Evolutionary conservation across 2,888 invertebrate genomes (phyloP).

Genomic region (Myathropa florea): DNA sequence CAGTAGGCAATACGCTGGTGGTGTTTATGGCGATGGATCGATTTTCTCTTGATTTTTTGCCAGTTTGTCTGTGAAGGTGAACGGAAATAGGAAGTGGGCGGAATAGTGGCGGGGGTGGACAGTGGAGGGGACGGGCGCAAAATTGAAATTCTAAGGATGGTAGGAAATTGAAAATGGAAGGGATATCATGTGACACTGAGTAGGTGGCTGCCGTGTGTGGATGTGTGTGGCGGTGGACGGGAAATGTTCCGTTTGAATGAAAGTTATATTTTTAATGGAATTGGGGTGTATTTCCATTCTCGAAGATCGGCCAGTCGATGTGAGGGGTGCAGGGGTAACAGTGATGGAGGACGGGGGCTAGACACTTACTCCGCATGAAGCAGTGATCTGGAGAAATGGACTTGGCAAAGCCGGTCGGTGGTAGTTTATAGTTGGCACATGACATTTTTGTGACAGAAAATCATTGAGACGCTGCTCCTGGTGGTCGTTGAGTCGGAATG

Average conservation of each 20-base stretch:
- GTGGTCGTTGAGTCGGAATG: too few relatives aligned
- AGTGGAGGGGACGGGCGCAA: not conserved
- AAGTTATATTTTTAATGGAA: not conserved
- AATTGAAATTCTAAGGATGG: not conserved
- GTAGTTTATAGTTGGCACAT: too few relatives aligned
- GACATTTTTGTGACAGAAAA: too few relatives aligned
- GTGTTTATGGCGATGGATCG: not conserved
- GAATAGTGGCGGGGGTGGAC: not conserved
- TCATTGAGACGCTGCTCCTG: too few relatives aligned
- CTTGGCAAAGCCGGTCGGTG: too few relatives aligned
- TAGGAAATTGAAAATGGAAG: slow-evolving; percentile 42
- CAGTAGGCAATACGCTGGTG: not conserved
- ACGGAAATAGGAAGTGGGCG: not conserved
- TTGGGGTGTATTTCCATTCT: not conserved
- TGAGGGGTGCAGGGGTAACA: too few relatives aligned
- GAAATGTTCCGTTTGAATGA: not conserved
- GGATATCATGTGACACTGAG: slow-evolving; percentile 14
- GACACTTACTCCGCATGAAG: too few relatives aligned
- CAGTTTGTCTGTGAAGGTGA: not conserved
- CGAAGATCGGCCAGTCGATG: not conserved
- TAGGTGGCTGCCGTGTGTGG: not conserved
- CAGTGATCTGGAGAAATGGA: too few relatives aligned
- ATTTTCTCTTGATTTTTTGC: not conserved
- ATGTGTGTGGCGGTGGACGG: not conserved
- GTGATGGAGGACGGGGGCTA: too few relatives aligned